These are phyloP conservation scores for Plestiodon gilberti DNA, from an alignment of 2,113 vertebrate genomes.

Conservation along the genomic window DNA sequence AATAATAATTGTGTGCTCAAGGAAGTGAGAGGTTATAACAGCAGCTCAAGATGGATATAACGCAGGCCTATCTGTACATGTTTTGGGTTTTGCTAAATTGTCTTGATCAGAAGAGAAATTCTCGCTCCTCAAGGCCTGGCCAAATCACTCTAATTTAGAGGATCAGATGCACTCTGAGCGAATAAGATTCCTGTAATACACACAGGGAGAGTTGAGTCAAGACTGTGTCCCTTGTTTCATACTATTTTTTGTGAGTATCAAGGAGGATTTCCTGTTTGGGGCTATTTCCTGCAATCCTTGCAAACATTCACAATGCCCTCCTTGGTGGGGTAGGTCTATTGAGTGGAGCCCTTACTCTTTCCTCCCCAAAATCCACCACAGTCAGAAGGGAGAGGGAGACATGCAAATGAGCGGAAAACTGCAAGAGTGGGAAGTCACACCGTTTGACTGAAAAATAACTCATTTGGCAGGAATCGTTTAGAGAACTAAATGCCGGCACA, in stretches of 20 bases:
- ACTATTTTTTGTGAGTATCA: neutral
- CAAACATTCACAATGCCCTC: neutral
- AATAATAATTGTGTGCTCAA: slow-evolving; percentile 33
- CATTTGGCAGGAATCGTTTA: slow-evolving; percentile 53
- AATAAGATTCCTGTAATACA: neutral
- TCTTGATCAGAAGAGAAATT: neutral
- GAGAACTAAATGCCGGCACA: slow-evolving; percentile 57
- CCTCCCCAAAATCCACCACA: neutral
- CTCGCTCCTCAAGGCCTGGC: neutral
- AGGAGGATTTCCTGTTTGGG: neutral
- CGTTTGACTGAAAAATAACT: slow-evolving; percentile 47
- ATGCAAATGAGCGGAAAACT: slow-evolving; percentile 31
- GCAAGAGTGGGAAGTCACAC: slow-evolving; percentile 24
- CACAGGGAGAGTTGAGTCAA: neutral
- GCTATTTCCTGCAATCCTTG: neutral
- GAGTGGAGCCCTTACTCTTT: neutral
- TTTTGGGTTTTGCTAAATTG: neutral
- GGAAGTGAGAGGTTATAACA: slow-evolving; percentile 19
- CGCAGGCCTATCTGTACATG: neutral
- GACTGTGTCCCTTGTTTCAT: neutral
- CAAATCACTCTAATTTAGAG: neutral
- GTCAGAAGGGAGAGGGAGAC: neutral
- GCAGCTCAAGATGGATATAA: neutral
- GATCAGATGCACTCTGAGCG: neutral
- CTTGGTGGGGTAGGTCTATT: rapidly evolving